Evolutionary conservation across 2,113 vertebrate genomes (phyloP).

Genomic region (Bubo bubo): DNA sequence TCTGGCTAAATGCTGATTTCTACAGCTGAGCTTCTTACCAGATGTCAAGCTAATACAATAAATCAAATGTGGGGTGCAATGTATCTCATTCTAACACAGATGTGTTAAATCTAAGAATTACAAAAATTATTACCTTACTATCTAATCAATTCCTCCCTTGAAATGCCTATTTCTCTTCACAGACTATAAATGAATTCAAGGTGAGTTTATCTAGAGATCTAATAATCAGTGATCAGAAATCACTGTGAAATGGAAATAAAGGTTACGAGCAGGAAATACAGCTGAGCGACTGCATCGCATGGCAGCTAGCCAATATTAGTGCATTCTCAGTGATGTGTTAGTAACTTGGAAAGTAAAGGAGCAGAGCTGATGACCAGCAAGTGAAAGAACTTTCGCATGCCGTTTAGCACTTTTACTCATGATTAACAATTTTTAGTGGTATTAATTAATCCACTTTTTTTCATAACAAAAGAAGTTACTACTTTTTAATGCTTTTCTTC

Average conservation of each 20-base stretch:
- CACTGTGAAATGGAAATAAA: conserved; percentile 28
- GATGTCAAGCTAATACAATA: background rate
- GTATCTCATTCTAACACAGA: background rate
- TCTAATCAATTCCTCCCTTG: background rate
- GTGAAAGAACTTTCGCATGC: background rate
- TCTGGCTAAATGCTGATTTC: background rate
- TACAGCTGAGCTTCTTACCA: background rate
- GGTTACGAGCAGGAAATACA: conserved; percentile 19
- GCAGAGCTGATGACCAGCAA: background rate
- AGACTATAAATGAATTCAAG: background rate
- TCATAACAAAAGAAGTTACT: background rate
- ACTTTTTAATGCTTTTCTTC: background rate
- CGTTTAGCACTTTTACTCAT: background rate
- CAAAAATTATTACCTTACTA: background rate
- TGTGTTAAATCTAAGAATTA: background rate
- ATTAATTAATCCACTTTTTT: background rate
- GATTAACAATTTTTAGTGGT: background rate
- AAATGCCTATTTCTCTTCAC: conserved; percentile 1
- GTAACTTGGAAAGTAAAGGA: background rate
- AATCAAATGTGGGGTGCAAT: background rate
- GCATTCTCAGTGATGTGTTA: background rate
- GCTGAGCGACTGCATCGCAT: background rate
- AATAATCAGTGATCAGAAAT: background rate
- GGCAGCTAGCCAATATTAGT: background rate
- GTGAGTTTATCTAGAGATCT: background rate